Conservation (phyloP, 2,888 invertebrate species). For the Cybosia mesomella region DNA sequence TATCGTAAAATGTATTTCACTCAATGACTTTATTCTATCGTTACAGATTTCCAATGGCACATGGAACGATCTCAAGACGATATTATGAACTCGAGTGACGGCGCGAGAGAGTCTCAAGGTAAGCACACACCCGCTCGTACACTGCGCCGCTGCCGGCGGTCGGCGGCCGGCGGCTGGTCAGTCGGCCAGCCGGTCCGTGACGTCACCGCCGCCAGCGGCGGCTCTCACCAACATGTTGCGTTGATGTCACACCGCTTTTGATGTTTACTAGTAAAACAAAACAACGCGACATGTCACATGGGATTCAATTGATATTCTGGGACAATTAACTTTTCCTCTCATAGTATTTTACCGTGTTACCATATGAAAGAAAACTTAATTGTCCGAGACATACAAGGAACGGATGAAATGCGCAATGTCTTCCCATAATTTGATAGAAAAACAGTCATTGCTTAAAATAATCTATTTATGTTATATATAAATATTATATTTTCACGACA, state of each 20-base stretch:
- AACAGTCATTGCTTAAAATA: constrained; percentile 84
- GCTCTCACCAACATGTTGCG: constrained; percentile 69
- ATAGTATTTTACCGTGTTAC: not conserved
- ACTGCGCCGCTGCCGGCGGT: constrained; percentile 41
- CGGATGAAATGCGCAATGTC: constrained; percentile 88
- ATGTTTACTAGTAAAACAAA: constrained; percentile 41
- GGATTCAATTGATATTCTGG: constrained; percentile 77
- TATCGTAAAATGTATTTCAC: not conserved
- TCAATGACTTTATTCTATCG: constrained; percentile 11
- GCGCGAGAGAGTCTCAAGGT: constrained; percentile 97
- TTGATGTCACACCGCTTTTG: constrained; percentile 54
- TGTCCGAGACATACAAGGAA: constrained; percentile 82
- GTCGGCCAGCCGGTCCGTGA: constrained; percentile 1
- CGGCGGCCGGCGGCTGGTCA: not conserved
- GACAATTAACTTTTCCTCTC: constrained; percentile 69
- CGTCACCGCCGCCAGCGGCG: constrained; percentile 39
- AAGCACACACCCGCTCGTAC: constrained; percentile 79
- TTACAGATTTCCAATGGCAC: constrained; percentile 95
- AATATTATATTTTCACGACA: constrained; percentile 81
- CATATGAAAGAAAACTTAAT: constrained; percentile 66
- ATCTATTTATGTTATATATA: constrained; percentile 78
- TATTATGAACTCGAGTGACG: constrained; percentile 94
- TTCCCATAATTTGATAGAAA: constrained; percentile 85
- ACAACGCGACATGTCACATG: constrained; percentile 75
- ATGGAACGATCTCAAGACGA: constrained; percentile 95